These are phyloP conservation scores for Cryptus viduatorius DNA, from an alignment of 2,888 invertebrate genomes.

Conservation along the genomic window DNA sequence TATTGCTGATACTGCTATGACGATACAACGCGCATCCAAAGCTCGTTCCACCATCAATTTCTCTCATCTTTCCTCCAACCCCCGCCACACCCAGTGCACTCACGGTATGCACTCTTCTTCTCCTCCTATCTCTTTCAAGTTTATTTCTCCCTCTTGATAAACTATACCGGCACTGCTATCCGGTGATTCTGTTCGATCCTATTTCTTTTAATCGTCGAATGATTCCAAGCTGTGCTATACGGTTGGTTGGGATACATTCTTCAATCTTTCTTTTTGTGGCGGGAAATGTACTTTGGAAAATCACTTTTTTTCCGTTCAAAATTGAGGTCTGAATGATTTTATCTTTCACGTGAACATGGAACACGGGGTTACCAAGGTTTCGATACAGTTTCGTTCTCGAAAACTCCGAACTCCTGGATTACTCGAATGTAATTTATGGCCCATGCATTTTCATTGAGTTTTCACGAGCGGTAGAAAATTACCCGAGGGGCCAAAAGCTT, in stretches of 20 bases:
- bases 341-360: constrained; percentile 53
- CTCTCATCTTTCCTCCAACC: constrained; percentile 43
- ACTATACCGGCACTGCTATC: background rate
- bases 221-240: background rate
- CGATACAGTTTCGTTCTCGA: constrained; percentile 29
- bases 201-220: constrained; percentile 9
- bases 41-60: constrained; percentile 28
- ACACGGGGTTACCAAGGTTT: constrained; percentile 19
- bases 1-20: constrained; percentile 28
- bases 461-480: constrained; percentile 31
- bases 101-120: constrained; percentile 28
- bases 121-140: constrained; percentile 24
- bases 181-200: constrained; percentile 1
- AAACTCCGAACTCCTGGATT: constrained; percentile 39
- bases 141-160: background rate
- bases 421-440: background rate
- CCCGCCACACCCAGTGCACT: constrained; percentile 30
- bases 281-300: constrained; percentile 51
- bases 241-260: background rate
- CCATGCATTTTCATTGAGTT: constrained; percentile 75
- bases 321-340: constrained; percentile 77
- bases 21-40: constrained; percentile 57
- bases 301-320: too few species aligned
- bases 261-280: background rate
- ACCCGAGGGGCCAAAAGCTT: constrained; percentile 35